phyloP scores from a whole-genome alignment of 2,113 vertebrate genomes.

The Acanthochromis polyacanthus region DNA sequence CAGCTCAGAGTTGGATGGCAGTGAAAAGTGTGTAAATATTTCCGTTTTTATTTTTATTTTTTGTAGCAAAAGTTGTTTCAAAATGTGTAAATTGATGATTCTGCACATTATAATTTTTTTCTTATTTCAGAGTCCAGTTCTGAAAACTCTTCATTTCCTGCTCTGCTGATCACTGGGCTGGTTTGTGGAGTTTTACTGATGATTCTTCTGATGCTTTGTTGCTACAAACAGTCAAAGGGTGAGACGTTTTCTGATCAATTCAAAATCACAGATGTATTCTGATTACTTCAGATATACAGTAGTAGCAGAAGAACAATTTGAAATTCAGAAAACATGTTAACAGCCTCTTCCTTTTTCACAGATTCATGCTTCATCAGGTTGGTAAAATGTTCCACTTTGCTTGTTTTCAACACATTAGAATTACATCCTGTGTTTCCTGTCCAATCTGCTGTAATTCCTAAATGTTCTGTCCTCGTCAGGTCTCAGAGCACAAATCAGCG shows the following conservation, averaged over 20 bases:
- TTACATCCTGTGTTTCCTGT: neutral
- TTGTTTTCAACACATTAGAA: neutral
- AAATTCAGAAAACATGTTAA: too few relatives aligned
- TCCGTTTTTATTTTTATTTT: too few relatives aligned
- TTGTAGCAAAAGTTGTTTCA: too few relatives aligned
- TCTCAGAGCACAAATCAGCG: too few relatives aligned
- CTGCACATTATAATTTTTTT: too few relatives aligned
- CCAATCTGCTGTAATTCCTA: neutral
- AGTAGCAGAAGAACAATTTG: too few relatives aligned
- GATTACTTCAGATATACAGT: too few relatives aligned
- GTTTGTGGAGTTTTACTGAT: conserved; percentile 6
- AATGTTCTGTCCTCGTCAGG: too few relatives aligned
- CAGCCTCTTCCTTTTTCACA: neutral
- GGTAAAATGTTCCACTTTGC: neutral
- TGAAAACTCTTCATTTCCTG: neutral
- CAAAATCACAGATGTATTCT: too few relatives aligned
- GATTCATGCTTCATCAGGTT: conserved; percentile 2
- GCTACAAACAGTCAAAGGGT: conserved; percentile 27
- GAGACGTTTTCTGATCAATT: neutral
- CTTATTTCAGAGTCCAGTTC: neutral
- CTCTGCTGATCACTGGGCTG: neutral
- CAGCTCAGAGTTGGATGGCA: too few relatives aligned
- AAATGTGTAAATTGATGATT: too few relatives aligned
- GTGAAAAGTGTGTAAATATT: too few relatives aligned
- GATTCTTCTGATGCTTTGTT: neutral